Conservation (phyloP, 92 coral and sea anemone species). For the Metridium senile region DNA sequence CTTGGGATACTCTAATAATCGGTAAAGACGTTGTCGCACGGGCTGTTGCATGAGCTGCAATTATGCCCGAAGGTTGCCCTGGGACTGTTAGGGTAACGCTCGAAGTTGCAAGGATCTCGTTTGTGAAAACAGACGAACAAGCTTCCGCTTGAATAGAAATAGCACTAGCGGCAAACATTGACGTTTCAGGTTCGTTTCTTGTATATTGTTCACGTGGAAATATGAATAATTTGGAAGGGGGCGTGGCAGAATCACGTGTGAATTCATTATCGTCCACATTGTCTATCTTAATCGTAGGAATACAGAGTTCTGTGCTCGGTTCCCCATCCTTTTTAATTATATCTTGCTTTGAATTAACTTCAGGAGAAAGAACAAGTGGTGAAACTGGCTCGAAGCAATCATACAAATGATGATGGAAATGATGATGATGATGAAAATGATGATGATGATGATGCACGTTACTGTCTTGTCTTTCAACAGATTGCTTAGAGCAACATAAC, state of each 20-base stretch:
- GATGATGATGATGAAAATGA: conserved; percentile 88
- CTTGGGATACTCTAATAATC: conserved; percentile 8
- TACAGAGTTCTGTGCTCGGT: neutral
- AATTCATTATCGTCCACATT: conserved; percentile 33
- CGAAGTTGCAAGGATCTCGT: conserved; percentile 54
- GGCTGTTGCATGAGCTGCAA: conserved; percentile 47
- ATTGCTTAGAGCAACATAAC: conserved; percentile 28
- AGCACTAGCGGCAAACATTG: conserved; percentile 34
- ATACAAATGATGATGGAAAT: conserved; percentile 90
- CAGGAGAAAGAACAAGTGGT: conserved; percentile 46
- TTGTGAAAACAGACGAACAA: conserved; percentile 54
- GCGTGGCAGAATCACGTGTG: neutral
- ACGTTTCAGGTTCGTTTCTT: conserved; percentile 44
- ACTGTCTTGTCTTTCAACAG: conserved; percentile 39
- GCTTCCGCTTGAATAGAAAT: conserved; percentile 76
- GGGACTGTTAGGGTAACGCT: conserved; percentile 63
- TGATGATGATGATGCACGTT: conserved; percentile 88
- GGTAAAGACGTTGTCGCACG: conserved; percentile 36
- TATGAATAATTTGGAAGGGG: conserved; percentile 22
- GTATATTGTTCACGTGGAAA: conserved; percentile 48
- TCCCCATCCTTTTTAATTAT: conserved; percentile 12
- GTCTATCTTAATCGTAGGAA: conserved; percentile 40
- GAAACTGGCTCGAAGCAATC: conserved; percentile 80
- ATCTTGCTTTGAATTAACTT: conserved; percentile 6
- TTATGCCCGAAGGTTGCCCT: conserved; percentile 30